Evolutionary conservation across 2,797 vertebrate species (phyloP).

Genomic region (Enteromius argenteus): DNA sequence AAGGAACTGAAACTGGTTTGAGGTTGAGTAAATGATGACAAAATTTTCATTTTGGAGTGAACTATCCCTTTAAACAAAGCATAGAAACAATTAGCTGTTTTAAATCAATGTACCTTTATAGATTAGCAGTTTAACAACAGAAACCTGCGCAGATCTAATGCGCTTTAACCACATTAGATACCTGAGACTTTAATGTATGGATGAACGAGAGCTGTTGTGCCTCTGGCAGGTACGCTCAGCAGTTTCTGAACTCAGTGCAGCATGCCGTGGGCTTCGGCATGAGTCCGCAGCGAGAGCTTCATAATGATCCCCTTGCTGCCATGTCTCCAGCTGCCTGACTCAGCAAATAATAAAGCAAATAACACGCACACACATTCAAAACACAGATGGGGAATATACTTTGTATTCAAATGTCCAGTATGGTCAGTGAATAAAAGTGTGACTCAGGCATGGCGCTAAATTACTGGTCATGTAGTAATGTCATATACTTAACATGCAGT

Average conservation of each 20-base stretch:
- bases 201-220: constrained; percentile 30
- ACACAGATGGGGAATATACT: constrained; percentile 9
- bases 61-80: background rate
- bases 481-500: constrained; percentile 30
- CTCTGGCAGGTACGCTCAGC: constrained; percentile 29
- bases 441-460: background rate
- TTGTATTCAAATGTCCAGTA: constrained; percentile 12
- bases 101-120: background rate
- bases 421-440: constrained; percentile 9
- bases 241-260: constrained; percentile 42
- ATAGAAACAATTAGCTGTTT: background rate
- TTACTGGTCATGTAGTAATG: constrained; percentile 27
- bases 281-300: constrained; percentile 39
- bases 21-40: background rate
- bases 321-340: constrained; percentile 48
- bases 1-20: background rate
- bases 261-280: constrained; percentile 28
- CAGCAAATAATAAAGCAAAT: constrained; percentile 46
- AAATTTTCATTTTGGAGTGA: background rate
- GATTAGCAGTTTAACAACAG: background rate
- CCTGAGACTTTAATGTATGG: constrained; percentile 18
- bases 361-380: constrained; percentile 33
- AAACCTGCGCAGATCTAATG: background rate
- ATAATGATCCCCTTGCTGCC: constrained; percentile 49
- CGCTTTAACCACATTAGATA: background rate